Evolutionary conservation across 1,140 invertebrate species (phyloP), one percentile per base, ranked within the genome.

Genomic region (Latrodectus geometricus): DNA sequence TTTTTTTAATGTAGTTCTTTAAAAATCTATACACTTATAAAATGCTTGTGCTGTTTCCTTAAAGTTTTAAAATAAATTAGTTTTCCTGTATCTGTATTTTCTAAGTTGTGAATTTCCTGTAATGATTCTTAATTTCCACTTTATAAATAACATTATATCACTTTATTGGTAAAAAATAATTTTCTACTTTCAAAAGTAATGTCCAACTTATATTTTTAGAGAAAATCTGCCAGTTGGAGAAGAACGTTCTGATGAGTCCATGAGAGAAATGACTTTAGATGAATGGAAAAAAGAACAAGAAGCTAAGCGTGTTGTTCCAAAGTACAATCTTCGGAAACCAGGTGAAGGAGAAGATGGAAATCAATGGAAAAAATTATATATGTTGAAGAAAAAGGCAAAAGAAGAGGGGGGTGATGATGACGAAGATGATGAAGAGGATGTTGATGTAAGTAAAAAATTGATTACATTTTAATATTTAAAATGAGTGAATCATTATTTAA

Each of bases 311-410:
- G 65, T 77, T 72, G 77, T 88, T 90, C 96, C 96, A 49, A 94
- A 95, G 88, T 98, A 95, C 90, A 98, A 98, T 91, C 91, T 97
- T 88, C 94, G 97, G 85, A 97, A 97, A 91, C 95, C 97, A 81
- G 96, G 96, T 68, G 96, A 98, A 92, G 97, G 97, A 61, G 96
- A 97, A 90, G 96, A 97, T 91, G 93, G 95, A 69, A 94, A 94
- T 72, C 96, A 97, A 91, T 97, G 96, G 96, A 97, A 97, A 91
- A 97, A 97, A 89, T 96, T 97, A 93, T 95, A 96, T 88, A 93
- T 94, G 89, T 91, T 96, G 70, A 94, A 95, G 89, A 96, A 95
- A 91, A 96, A 96, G 91, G 95, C 95, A 90, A 94, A 95, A 82
- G 94, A 93, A 8, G 92, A 91, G 3, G 89, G 89, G 15, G 91